Evolutionary conservation across 1,140 invertebrate genomes (phyloP).

Genomic region (Drosophila ficusphila): DNA sequence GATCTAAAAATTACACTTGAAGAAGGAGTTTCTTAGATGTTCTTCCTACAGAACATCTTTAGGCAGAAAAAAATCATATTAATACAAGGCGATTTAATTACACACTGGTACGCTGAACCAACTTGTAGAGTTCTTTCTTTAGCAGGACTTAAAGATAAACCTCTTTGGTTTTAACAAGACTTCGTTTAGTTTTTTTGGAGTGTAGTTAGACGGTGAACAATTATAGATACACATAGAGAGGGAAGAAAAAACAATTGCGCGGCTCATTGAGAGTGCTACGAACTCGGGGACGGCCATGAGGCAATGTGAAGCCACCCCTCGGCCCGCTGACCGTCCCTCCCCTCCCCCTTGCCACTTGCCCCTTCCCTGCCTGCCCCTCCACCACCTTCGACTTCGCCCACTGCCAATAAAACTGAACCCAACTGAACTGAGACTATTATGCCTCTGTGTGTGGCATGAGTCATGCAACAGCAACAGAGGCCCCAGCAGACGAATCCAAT

Average conservation of each 20-base stretch:
- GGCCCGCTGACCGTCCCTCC: constrained; percentile 12
- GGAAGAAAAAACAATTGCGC: constrained; percentile 63
- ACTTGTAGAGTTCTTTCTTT: neutral
- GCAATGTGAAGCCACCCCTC: constrained; percentile 30
- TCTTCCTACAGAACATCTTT: no score
- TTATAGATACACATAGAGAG: constrained; percentile 34
- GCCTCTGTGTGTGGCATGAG: constrained; percentile 61
- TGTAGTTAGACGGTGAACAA: constrained; percentile 41
- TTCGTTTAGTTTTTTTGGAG: neutral
- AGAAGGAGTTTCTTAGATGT: no score
- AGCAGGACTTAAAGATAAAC: neutral
- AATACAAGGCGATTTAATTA: no score
- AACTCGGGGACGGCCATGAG: constrained; percentile 55
- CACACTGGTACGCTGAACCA: no score
- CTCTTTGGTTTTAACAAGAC: neutral
- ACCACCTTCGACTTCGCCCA: constrained; percentile 49
- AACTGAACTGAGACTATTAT: constrained; percentile 67
- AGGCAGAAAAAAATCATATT: no score
- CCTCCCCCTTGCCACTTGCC: neutral
- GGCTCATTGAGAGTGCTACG: constrained; percentile 78
- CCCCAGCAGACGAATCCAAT: constrained; percentile 67
- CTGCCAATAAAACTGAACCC: constrained; percentile 79
- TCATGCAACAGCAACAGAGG: constrained; percentile 72
- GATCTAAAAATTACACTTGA: constrained; percentile 27
- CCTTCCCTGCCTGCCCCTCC: neutral